Conservation (phyloP, 2,888 invertebrate species). For the Orthosia incerta region DNA sequence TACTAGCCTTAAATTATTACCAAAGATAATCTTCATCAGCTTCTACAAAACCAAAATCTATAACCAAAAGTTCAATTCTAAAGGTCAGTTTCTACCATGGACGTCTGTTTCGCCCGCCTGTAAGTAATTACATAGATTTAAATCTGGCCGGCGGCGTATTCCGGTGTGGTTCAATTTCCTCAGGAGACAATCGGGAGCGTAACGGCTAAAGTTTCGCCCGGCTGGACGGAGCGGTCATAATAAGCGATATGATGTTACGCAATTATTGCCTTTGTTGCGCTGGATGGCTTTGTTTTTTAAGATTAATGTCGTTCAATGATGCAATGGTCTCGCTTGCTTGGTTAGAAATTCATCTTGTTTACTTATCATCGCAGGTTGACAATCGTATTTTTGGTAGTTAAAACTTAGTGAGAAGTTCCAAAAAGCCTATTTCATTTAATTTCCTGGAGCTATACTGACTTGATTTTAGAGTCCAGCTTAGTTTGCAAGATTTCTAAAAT, state of each 20-base stretch:
- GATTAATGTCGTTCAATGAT: slow-evolving; percentile 32
- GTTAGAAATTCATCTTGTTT: neutral
- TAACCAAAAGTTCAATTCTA: slow-evolving; percentile 7
- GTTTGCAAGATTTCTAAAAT: neutral
- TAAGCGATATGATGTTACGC: slow-evolving; percentile 59
- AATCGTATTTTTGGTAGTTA: no score
- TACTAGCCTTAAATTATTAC: no score
- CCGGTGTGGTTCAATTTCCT: slow-evolving; percentile 66
- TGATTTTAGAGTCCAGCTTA: no score
- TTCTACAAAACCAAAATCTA: neutral
- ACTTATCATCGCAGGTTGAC: no score
- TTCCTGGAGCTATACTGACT: neutral
- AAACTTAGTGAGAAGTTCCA: no score
- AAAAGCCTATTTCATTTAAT: no score
- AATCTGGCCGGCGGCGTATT: slow-evolving; percentile 61
- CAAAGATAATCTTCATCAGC: neutral
- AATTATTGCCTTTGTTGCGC: slow-evolving; percentile 60
- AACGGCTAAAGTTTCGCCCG: slow-evolving; percentile 66
- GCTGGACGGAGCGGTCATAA: slow-evolving; percentile 46
- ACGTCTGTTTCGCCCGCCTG: slow-evolving; percentile 41
- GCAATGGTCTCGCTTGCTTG: neutral
- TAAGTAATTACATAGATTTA: slow-evolving; percentile 68
- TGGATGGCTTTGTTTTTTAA: slow-evolving; percentile 48
- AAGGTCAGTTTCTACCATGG: slow-evolving; percentile 36
- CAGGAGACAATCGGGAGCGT: slow-evolving; percentile 62